Conservation (phyloP, 1,140 invertebrate species). For the Euglossa dilemma region DNA sequence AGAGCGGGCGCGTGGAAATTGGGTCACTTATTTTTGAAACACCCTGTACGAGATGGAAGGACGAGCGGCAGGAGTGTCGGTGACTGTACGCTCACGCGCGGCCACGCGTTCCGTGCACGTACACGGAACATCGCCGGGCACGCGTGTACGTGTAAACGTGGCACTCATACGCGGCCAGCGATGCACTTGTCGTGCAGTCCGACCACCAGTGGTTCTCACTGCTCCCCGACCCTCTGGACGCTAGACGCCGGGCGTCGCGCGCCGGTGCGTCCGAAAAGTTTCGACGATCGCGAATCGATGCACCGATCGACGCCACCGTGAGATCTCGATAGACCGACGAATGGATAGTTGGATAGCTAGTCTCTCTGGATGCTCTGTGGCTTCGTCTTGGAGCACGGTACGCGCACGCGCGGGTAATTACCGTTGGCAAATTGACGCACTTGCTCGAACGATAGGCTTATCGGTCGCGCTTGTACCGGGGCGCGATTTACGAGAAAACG, state of each 20-base stretch:
- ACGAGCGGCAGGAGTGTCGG: constrained; percentile 66
- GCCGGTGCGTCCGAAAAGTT: too few species aligned
- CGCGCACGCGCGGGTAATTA: not conserved
- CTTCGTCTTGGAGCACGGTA: too few species aligned
- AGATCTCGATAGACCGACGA: too few species aligned
- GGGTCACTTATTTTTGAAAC: constrained; percentile 8
- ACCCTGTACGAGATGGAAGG: constrained; percentile 49
- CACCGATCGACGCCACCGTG: too few species aligned
- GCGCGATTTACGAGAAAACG: constrained; percentile 5
- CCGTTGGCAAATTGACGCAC: not conserved
- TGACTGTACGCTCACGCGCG: constrained; percentile 47
- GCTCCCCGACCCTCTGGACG: too few species aligned
- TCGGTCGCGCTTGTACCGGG: not conserved
- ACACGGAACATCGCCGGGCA: constrained; percentile 46
- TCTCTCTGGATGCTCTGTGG: too few species aligned
- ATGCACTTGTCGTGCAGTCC: constrained; percentile 68
- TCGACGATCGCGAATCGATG: too few species aligned
- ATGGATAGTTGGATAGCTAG: too few species aligned
- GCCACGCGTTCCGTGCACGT: constrained; percentile 39
- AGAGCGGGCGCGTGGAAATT: not conserved
- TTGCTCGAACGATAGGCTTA: not conserved
- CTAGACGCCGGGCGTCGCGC: too few species aligned
- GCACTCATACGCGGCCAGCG: constrained; percentile 35
- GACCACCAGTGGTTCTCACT: constrained; percentile 59
- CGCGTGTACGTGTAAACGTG: constrained; percentile 1